Evolutionary conservation across 2,113 vertebrate species (phyloP).

Genomic region (Aramus guarauna): DNA sequence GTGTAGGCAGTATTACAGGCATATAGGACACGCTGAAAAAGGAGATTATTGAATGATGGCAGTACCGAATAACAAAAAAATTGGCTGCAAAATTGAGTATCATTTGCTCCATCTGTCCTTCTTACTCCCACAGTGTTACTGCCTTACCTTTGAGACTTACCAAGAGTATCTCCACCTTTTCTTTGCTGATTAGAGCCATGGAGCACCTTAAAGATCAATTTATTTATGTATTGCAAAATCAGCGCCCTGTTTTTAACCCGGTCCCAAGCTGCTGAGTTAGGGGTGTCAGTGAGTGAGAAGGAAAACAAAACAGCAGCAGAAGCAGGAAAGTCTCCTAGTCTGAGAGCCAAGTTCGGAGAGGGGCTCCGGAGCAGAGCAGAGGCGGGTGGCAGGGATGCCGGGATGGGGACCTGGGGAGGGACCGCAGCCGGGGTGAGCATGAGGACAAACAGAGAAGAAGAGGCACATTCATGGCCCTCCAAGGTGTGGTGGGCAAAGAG

Average conservation of each 20-base stretch:
- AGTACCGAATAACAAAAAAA: not conserved
- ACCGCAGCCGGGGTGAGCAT: accelerated
- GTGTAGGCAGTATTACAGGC: not conserved
- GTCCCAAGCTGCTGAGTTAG: not conserved
- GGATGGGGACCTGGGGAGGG: not conserved
- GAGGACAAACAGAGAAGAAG: not conserved
- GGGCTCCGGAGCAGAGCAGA: not conserved
- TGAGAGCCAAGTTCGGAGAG: not conserved
- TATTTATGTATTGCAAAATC: not conserved
- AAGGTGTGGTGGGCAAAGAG: not conserved
- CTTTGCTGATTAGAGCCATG: not conserved
- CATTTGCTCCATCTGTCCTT: not conserved
- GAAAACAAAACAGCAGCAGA: not conserved
- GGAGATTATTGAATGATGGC: not conserved
- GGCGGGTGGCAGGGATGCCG: not conserved
- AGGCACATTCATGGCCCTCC: not conserved
- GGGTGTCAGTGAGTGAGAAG: not conserved
- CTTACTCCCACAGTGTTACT: not conserved
- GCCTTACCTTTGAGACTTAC: not conserved
- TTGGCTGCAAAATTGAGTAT: not conserved
- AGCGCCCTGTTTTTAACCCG: not conserved
- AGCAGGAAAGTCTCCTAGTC: not conserved
- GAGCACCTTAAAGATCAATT: not conserved
- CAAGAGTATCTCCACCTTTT: not conserved
- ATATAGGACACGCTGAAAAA: not conserved